phyloP scores from a whole-genome alignment of 2,888 invertebrate species.

The Priocnemis perturbator region DNA sequence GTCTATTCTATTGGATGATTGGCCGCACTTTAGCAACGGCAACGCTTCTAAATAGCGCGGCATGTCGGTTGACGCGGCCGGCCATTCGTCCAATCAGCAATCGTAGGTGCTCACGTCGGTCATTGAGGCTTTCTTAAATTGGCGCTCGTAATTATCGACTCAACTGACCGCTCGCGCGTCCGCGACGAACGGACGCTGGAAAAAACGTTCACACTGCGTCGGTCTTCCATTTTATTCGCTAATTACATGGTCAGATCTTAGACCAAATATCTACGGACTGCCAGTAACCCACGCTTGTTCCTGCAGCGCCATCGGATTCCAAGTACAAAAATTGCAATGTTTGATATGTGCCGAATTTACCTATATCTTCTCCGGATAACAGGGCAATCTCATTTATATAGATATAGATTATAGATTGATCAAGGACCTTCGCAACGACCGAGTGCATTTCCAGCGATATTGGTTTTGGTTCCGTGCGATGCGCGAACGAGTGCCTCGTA shows the following conservation, averaged over 20 bases:
- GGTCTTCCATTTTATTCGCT: too few species aligned
- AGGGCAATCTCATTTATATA: constrained; percentile 19
- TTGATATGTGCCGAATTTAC: too few species aligned
- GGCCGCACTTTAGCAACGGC: background rate
- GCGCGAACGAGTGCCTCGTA: too few species aligned
- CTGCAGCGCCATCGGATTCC: too few species aligned
- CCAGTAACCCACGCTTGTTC: too few species aligned
- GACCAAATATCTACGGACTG: too few species aligned
- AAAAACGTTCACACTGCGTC: too few species aligned
- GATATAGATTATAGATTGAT: too few species aligned
- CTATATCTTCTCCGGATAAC: constrained; percentile 4
- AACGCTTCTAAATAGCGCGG: background rate
- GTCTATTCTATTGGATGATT: constrained; percentile 13
- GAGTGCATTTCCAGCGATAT: background rate
- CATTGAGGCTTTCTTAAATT: constrained; percentile 12
- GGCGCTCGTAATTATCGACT: constrained; percentile 6
- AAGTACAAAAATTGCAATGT: too few species aligned
- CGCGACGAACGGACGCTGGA: too few species aligned
- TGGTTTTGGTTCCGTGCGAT: background rate
- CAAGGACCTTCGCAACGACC: background rate
- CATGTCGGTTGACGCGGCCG: background rate
- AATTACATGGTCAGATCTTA: too few species aligned
- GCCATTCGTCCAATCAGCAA: background rate
- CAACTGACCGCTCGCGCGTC: background rate
- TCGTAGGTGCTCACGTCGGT: background rate